Conservation (phyloP, 1,140 invertebrate genomes). For the Drosophila gunungcola region DNA sequence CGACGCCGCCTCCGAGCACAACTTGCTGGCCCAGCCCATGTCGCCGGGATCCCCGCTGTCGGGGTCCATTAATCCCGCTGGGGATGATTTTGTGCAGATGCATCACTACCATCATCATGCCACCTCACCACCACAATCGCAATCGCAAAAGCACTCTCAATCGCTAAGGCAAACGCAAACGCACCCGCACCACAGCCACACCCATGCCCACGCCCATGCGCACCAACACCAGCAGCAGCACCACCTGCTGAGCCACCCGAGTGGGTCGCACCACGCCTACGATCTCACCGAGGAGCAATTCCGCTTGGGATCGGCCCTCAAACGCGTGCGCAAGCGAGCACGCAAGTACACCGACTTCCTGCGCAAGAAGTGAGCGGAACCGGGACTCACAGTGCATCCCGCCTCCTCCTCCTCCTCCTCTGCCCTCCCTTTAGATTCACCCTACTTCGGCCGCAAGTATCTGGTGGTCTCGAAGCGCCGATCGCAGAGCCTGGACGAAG, state of each 20-base stretch:
- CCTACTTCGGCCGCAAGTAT: slow-evolving; percentile 80
- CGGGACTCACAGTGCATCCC: slow-evolving; percentile 25
- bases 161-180: slow-evolving; percentile 38
- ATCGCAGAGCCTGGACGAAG: slow-evolving; percentile 77
- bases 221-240: slow-evolving; percentile 9
- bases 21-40: slow-evolving; percentile 69
- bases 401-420: neutral
- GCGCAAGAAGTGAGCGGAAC: slow-evolving; percentile 73
- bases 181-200: slow-evolving; percentile 56
- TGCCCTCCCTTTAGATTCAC: slow-evolving; percentile 64
- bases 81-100: slow-evolving; percentile 66
- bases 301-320: slow-evolving; percentile 76
- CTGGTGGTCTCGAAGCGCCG: slow-evolving; percentile 77
- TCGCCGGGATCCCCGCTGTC: slow-evolving; percentile 70
- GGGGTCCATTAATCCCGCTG: slow-evolving; percentile 69
- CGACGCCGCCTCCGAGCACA: slow-evolving; percentile 77
- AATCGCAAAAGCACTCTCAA: slow-evolving; percentile 15
- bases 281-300: slow-evolving; percentile 65
- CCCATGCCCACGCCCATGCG: slow-evolving; percentile 10
- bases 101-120: slow-evolving; percentile 67
- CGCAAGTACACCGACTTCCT: slow-evolving; percentile 83
- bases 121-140: slow-evolving; percentile 33
- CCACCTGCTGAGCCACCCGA: slow-evolving; percentile 9
- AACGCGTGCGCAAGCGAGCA: slow-evolving; percentile 82
- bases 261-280: slow-evolving; percentile 15